Evolutionary conservation across 2,888 invertebrate genomes (phyloP).

Genomic region (Malacosoma neustria): DNA sequence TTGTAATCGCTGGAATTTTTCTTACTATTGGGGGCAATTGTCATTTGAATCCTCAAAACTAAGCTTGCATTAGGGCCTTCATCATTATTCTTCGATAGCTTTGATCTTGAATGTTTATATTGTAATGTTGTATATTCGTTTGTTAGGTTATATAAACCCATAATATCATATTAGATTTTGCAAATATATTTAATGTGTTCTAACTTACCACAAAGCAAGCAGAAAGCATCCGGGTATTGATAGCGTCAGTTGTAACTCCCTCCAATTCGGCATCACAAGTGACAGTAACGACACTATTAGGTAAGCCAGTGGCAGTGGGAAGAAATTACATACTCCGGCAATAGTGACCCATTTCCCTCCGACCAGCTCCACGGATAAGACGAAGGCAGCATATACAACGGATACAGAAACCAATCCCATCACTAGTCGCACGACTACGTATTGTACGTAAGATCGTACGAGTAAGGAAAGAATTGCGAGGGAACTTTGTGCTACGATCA

Average conservation of each 20-base stretch:
- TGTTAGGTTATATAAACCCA: too few relatives aligned
- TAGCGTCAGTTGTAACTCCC: slow-evolving; percentile 81
- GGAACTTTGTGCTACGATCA: slow-evolving; percentile 79
- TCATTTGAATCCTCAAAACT: too few relatives aligned
- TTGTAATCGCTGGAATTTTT: too few relatives aligned
- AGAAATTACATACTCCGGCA: slow-evolving; percentile 86
- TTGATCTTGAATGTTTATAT: too few relatives aligned
- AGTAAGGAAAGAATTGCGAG: slow-evolving; percentile 81
- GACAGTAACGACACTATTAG: slow-evolving; percentile 83
- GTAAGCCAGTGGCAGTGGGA: slow-evolving; percentile 85
- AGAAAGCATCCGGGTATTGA: slow-evolving; percentile 83
- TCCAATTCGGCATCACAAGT: slow-evolving; percentile 81
- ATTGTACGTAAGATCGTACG: slow-evolving; percentile 81
- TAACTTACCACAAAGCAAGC: slow-evolving; percentile 78
- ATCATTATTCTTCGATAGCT: too few relatives aligned
- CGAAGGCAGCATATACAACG: slow-evolving; percentile 87
- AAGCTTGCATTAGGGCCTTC: too few relatives aligned
- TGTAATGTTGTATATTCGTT: too few relatives aligned
- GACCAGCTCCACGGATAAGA: slow-evolving; percentile 85
- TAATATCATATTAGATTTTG: too few relatives aligned
- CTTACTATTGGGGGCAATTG: too few relatives aligned
- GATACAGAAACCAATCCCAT: slow-evolving; percentile 88
- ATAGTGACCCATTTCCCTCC: slow-evolving; percentile 87
- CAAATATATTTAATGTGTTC: too few relatives aligned
- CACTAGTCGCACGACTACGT: slow-evolving; percentile 79